Evolutionary conservation across 92 coral and sea anemone genomes (phyloP).

Genomic region (Epizoanthus rinbou): DNA sequence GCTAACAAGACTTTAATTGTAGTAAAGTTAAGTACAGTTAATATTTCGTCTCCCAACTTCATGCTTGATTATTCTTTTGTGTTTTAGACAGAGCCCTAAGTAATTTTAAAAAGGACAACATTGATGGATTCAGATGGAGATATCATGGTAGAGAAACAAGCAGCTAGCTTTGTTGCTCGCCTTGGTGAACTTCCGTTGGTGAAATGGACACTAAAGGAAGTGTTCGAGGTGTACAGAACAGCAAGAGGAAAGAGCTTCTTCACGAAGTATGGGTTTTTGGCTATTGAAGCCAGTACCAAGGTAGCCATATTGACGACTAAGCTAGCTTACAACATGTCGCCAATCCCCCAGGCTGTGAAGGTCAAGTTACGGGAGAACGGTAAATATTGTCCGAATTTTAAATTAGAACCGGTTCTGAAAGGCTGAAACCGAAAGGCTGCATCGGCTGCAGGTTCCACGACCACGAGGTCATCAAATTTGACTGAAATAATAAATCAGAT

Average conservation of each 20-base stretch:
- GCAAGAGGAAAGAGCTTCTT: constrained; percentile 16
- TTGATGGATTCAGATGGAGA: not conserved
- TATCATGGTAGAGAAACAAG: constrained; percentile 2
- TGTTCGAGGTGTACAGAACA: not conserved
- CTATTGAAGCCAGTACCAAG: constrained; percentile 30
- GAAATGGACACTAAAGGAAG: constrained; percentile 13
- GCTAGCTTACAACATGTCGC: constrained; percentile 20
- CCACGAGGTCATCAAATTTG: too few relatives aligned
- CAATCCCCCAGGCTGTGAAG: constrained; percentile 32
- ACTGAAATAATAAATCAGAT: too few relatives aligned
- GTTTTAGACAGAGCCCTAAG: too few relatives aligned
- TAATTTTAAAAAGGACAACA: too few relatives aligned
- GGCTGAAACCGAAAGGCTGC: too few relatives aligned
- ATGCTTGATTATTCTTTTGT: too few relatives aligned
- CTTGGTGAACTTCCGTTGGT: constrained; percentile 29
- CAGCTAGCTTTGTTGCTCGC: not conserved
- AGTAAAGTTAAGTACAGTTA: too few relatives aligned
- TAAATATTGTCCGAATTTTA: not conserved
- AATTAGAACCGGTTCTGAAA: too few relatives aligned
- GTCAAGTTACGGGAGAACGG: constrained; percentile 27
- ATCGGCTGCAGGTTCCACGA: too few relatives aligned
- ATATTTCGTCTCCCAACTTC: too few relatives aligned
- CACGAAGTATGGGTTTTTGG: constrained; percentile 17
- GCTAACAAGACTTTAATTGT: too few relatives aligned
- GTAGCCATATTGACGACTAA: not conserved